Evolutionary conservation across 2,888 invertebrate species (phyloP).

Genomic region (Monochamus alternatus): DNA sequence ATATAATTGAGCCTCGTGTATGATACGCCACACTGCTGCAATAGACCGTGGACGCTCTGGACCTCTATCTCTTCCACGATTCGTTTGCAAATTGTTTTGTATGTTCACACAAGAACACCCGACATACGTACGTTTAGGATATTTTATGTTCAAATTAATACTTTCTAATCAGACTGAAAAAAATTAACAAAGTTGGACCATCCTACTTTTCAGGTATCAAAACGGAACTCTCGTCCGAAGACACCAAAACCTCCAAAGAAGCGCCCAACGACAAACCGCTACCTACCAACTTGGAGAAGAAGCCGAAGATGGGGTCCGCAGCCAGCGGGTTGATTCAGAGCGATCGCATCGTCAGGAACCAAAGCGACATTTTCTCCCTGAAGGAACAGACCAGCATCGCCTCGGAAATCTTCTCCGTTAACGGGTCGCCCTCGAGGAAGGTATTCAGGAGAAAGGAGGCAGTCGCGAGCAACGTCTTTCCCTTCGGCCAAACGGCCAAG

Average conservation of each 20-base stretch:
- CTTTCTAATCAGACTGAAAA: too few species aligned
- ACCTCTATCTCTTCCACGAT: too few species aligned
- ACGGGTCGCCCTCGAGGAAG: conserved; percentile 54
- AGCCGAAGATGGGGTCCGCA: conserved; percentile 35
- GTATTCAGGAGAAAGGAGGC: conserved; percentile 39
- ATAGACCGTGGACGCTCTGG: too few species aligned
- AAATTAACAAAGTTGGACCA: too few species aligned
- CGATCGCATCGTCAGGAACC: conserved; percentile 52
- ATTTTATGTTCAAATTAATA: too few species aligned
- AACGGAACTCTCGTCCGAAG: neutral
- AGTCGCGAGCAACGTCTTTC: conserved; percentile 33
- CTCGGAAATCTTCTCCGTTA: conserved; percentile 57
- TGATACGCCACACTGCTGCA: too few species aligned
- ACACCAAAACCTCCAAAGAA: neutral
- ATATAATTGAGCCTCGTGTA: too few species aligned
- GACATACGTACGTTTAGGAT: too few species aligned
- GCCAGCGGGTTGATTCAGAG: conserved; percentile 23
- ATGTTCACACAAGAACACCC: too few species aligned
- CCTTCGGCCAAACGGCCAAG: conserved; percentile 27
- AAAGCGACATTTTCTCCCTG: conserved; percentile 61
- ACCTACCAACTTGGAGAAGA: conserved; percentile 23
- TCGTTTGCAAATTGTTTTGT: too few species aligned
- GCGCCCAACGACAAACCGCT: neutral
- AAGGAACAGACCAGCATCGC: conserved; percentile 51
- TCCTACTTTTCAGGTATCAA: neutral